Base-by-base conservation (phyloP, 2,797 vertebrate genomes). In the Poeciliopsis presidionis region DNA sequence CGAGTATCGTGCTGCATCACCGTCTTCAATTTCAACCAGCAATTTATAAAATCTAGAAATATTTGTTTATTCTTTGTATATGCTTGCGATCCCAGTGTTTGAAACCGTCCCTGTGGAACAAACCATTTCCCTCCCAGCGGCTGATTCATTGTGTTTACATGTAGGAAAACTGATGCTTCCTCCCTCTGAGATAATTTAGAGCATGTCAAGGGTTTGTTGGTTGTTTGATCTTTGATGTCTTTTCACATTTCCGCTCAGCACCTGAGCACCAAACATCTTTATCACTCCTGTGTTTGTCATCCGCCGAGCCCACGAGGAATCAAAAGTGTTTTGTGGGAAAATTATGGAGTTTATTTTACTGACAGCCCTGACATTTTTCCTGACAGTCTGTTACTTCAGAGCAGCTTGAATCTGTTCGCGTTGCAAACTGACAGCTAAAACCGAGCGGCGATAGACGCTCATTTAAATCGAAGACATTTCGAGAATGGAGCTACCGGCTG, bases 401-500 rank as follows among this genome's bases (percentile, higher is more conserved):
- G 79, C 28, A 39, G 25, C 9, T 39, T 63, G 75, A 20, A 71
- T 83, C 46, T 70, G 72, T 80, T 69, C 74, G 76, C 57, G 76
- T 72, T 36, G 33, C 20, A 14, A 41, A 2, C 39, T 63, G 78
- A 77, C 69, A 59, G 55, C 65, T 55, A 70, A 63, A 75, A 79
- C n/a, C 25, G 43, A 7, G 12, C 76, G 39, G 51, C 33, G 30
- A 41, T 57, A 80, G 43, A 2, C 65, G 69, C 61, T 85, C 55
- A 71, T 82, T 85, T 85, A 77, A 88, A 81, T 45, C 75, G 65
- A 20, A 33, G 61, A 47, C 53, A 5, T 72, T 46, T 70, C 55
- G 22, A 28, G 75, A 78, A 49, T 57, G 0, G 33, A 1, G 18
- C 61, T 25, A 20, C 5, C 22, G 46, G 81, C 85, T 76, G 81